Conservation (phyloP, 2,888 invertebrate species). For the Ophion costatus region DNA sequence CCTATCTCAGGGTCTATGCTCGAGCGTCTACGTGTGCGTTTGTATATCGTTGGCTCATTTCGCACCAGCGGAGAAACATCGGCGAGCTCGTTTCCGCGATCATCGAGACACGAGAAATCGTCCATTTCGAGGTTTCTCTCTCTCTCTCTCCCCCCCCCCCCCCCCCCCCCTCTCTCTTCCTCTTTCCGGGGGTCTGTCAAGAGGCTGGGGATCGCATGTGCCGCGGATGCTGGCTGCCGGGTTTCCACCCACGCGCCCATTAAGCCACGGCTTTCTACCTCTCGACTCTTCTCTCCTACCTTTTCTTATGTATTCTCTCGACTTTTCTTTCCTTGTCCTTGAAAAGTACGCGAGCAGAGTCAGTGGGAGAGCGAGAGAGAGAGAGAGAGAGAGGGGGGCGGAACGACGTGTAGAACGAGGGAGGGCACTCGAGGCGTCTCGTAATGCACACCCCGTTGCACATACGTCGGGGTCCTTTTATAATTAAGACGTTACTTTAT, state of each 20-base stretch:
- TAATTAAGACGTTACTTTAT: slow-evolving; percentile 81
- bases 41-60: slow-evolving; percentile 60
- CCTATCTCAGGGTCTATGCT: background rate
- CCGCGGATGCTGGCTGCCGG: slow-evolving; percentile 64
- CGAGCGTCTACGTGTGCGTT: slow-evolving; percentile 12
- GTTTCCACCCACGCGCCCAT: slow-evolving; percentile 77
- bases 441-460: slow-evolving; percentile 72
- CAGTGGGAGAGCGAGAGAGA: background rate
- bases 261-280: slow-evolving; percentile 68
- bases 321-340: slow-evolving; percentile 58
- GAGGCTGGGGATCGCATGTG: slow-evolving; percentile 32
- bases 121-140: slow-evolving; percentile 58
- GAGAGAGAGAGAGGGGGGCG: background rate
- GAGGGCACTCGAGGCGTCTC: slow-evolving; percentile 73
- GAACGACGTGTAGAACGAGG: background rate
- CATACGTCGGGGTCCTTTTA: slow-evolving; percentile 73
- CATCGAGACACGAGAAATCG: slow-evolving; percentile 62
- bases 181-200: slow-evolving; percentile 15
- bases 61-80: slow-evolving; percentile 61
- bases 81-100: slow-evolving; percentile 65
- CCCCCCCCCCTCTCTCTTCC: background rate
- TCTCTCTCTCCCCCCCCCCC: background rate
- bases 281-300: slow-evolving; percentile 44
- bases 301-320: slow-evolving; percentile 38
- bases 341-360: background rate